These are phyloP conservation scores for Yoshiicerus persimilis DNA, from an alignment of 1,140 invertebrate genomes.

Conservation along the genomic window DNA sequence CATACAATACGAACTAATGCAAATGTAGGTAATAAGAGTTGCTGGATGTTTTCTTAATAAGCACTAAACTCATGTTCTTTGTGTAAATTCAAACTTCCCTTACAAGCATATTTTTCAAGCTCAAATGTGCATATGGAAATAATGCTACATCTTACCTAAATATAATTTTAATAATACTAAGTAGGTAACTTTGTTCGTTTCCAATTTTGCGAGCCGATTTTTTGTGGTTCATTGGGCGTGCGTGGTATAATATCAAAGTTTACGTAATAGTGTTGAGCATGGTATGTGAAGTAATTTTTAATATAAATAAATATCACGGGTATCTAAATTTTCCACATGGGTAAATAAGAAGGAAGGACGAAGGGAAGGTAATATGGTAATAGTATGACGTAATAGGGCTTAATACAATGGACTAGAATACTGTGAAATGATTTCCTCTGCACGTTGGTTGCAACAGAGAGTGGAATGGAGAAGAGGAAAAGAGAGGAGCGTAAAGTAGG, in stretches of 20 bases:
- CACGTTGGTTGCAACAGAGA: not conserved
- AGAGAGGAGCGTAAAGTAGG: not conserved
- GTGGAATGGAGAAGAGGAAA: not conserved
- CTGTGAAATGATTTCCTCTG: conserved; percentile 3
- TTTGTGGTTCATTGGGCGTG: too few relatives aligned
- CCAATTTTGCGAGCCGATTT: too few relatives aligned
- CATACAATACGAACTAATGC: not conserved
- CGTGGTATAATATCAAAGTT: too few relatives aligned
- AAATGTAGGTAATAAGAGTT: too few relatives aligned
- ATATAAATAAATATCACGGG: too few relatives aligned
- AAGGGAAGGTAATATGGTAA: not conserved
- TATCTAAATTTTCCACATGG: not conserved
- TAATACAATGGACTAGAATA: not conserved
- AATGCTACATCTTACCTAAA: not conserved
- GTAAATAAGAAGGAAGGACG: not conserved
- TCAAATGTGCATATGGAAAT: not conserved
- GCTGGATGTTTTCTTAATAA: too few relatives aligned
- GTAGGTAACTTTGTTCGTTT: too few relatives aligned
- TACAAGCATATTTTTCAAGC: too few relatives aligned
- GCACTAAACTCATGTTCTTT: not conserved
- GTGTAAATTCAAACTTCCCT: not conserved
- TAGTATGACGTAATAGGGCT: not conserved
- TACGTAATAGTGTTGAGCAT: too few relatives aligned
- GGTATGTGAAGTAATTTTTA: too few relatives aligned
- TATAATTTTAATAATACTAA: too few relatives aligned